Evolutionary conservation across 2,797 vertebrate genomes (phyloP), one percentile per base, ranked within the genome.

Genomic region (Rhinogobio ventralis): DNA sequence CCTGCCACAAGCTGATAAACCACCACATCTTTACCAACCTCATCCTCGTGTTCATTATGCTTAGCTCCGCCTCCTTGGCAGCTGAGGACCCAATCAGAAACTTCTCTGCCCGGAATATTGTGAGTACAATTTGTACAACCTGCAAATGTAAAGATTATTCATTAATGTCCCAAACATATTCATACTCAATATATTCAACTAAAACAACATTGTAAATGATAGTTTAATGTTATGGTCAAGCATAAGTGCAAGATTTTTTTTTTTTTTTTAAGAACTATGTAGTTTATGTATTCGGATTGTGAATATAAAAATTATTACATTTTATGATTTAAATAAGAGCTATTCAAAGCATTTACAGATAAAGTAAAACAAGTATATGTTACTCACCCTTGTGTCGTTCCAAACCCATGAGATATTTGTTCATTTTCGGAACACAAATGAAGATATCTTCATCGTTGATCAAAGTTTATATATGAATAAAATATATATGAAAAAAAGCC

Each of bases 41-140:
- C 90, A 99, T 99, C 94, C 96, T 99, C 28, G 96, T 98, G 83
- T 99, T 99, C 96, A 99, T 99, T 95, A 99, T 99, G 98, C 96
- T 99, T 90, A 99, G 98, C 94, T 99, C 98, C 0, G 97, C 96
- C 17, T 99, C 98, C 5, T 96, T 99, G 1, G 98, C 98, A 7
- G 98, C 98, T 0, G 98, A 99, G 92, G 98, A 99, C 92, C 98
- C 98, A 3, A 99, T 99, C 92, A 95, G 98, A 87, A 99, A 96
- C 93, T 95, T 96, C 89, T 99, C 98, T 13, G 96, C 97, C 91
- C 95, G 98, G 90, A 99, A 99, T 92, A 98, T 97, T 57, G 98
- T 99, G 96, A 98, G 98, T 90, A 67, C 2, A 17, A 8, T 15
- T 20, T 20, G 14, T 14, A 3, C 20, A 30, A n/a, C n/a, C 11